These are phyloP conservation scores for Endomychus coccineus DNA, from an alignment of 2,888 invertebrate genomes.

Conservation along the genomic window DNA sequence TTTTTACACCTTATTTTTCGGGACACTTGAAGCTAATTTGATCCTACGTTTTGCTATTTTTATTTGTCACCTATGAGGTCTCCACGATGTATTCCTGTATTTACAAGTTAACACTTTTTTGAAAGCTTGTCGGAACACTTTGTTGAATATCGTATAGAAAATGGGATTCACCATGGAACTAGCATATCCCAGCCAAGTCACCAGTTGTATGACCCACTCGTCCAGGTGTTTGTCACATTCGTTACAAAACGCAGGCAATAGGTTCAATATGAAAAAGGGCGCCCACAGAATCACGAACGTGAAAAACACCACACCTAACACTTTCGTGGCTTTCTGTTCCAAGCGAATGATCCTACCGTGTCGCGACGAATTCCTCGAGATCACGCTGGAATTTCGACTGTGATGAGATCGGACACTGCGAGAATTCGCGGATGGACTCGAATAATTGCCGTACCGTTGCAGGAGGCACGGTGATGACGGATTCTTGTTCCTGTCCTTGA, in stretches of 20 bases:
- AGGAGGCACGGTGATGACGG: slow-evolving; percentile 52
- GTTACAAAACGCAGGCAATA: slow-evolving; percentile 75
- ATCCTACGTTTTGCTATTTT: slow-evolving; percentile 20
- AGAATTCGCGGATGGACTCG: slow-evolving; percentile 17
- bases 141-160: slow-evolving; percentile 93
- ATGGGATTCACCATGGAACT: slow-evolving; percentile 94
- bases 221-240: slow-evolving; percentile 70
- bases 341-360: slow-evolving; percentile 78
- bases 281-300: slow-evolving; percentile 93
- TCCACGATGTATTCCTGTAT: slow-evolving; percentile 56
- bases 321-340: slow-evolving; percentile 95
- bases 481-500: slow-evolving; percentile 40
- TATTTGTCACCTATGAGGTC: slow-evolving; percentile 48
- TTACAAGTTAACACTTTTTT: slow-evolving; percentile 76
- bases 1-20: no score
- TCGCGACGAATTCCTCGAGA: slow-evolving; percentile 72
- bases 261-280: slow-evolving; percentile 88
- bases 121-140: slow-evolving; percentile 85
- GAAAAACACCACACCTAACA: slow-evolving; percentile 88
- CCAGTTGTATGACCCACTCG: slow-evolving; percentile 75
- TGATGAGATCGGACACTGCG: slow-evolving; percentile 59
- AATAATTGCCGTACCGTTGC: slow-evolving; percentile 36
- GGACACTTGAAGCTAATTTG: slow-evolving; percentile 13
- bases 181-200: slow-evolving; percentile 89
- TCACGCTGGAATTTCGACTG: slow-evolving; percentile 72